phyloP scores from a whole-genome alignment of 2,113 vertebrate species.

The Psittacara wagleri region DNA sequence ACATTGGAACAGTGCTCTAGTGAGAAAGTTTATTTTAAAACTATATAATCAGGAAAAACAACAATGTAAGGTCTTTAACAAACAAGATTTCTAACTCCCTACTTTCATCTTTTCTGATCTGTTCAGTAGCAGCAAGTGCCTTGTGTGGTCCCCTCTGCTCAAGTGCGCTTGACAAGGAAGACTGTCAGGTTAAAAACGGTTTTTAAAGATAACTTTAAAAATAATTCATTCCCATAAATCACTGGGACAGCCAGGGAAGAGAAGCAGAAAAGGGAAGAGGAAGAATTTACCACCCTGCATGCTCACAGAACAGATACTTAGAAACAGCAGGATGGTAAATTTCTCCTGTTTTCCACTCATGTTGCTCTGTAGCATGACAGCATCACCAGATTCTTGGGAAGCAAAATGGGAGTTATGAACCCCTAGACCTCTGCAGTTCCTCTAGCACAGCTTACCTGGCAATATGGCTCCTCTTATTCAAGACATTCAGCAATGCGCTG shows the following conservation, averaged over 20 bases:
- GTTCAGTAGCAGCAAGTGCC: not conserved
- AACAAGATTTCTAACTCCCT: not conserved
- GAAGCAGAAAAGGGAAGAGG: not conserved
- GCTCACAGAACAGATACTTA: not conserved
- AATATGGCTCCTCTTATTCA: not conserved
- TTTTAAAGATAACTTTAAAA: conserved; percentile 12
- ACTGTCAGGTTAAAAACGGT: not conserved
- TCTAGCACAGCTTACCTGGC: not conserved
- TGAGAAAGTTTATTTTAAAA: conserved; percentile 18
- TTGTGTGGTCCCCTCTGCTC: not conserved
- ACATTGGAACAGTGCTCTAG: not conserved
- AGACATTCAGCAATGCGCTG: rapidly evolving
- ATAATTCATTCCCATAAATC: conserved; percentile 40
- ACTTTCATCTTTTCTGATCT: not conserved
- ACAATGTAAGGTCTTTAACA: not conserved
- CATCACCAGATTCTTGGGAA: not conserved
- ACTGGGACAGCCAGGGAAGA: not conserved
- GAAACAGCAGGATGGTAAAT: not conserved
- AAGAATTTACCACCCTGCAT: not conserved
- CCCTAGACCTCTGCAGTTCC: not conserved
- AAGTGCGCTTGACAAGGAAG: not conserved
- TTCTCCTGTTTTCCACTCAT: not conserved
- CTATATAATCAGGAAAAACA: not conserved
- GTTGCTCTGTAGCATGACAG: rapidly evolving
- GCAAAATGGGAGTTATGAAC: not conserved